phyloP scores from a whole-genome alignment of 37 sponge, comb jelly and placozoan species.

The Lycopodina hypogea region DNA sequence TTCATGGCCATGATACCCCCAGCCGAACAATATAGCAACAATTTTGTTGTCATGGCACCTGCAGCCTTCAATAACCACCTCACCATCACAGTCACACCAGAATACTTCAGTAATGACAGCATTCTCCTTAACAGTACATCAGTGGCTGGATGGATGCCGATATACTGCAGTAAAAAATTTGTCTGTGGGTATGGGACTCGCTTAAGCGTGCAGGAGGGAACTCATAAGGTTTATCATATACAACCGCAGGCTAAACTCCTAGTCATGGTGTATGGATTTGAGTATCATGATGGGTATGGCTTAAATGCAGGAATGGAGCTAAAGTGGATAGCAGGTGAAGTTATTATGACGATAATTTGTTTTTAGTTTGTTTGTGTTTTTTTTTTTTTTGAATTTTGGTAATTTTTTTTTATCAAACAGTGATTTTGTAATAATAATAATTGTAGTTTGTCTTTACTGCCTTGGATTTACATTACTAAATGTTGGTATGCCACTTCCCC shows the following conservation, averaged over 20 bases:
- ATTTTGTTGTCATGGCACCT: constrained; percentile 3
- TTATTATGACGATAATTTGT: no score
- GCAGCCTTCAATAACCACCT: constrained; percentile 1
- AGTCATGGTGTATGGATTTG: constrained; percentile 36
- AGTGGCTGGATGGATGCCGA: constrained; percentile 1
- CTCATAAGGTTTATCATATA: constrained; percentile 8
- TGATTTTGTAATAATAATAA: background rate
- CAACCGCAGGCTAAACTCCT: constrained; percentile 11
- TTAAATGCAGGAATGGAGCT: constrained; percentile 36
- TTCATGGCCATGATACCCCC: constrained; percentile 50
- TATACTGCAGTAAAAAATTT: background rate
- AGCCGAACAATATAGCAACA: constrained; percentile 28
- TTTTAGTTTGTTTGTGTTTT: no score
- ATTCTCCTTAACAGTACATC: constrained; percentile 10
- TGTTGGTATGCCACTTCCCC: no score
- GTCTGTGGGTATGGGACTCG: constrained; percentile 27
- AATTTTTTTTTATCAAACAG: background rate
- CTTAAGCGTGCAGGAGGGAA: constrained; percentile 3
- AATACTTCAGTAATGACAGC: background rate
- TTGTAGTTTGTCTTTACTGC: background rate
- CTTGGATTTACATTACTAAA: no score
- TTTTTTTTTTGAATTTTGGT: no score
- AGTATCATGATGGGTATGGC: constrained; percentile 27
- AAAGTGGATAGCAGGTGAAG: constrained; percentile 17
- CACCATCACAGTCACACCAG: constrained; percentile 8